Evolutionary conservation across 2,888 invertebrate species (phyloP).

Genomic region (Dorcus parallelipipedus): DNA sequence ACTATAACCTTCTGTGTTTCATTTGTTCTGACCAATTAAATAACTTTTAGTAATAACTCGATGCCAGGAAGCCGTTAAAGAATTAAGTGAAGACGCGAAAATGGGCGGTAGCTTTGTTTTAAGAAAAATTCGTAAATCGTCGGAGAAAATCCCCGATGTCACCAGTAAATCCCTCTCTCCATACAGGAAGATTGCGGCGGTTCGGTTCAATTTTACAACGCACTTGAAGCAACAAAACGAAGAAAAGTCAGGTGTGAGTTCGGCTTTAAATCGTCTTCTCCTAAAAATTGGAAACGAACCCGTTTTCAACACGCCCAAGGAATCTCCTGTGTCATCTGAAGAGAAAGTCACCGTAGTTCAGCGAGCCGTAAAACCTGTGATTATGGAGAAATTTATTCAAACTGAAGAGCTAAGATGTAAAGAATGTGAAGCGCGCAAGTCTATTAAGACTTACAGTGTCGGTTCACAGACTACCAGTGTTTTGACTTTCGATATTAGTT

Average conservation of each 20-base stretch:
- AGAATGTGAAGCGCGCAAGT: slow-evolving; percentile 24
- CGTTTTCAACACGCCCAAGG: slow-evolving; percentile 1
- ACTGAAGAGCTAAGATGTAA: slow-evolving; percentile 21
- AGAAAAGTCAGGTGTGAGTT: slow-evolving; percentile 12
- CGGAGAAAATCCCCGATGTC: slow-evolving; percentile 15
- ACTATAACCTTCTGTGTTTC: too few relatives aligned
- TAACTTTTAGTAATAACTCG: slow-evolving; percentile 45
- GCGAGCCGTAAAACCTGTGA: not conserved
- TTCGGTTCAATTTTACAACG: slow-evolving; percentile 32
- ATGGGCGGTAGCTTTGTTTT: slow-evolving; percentile 37
- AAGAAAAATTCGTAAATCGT: slow-evolving; percentile 22
- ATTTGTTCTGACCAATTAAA: not conserved
- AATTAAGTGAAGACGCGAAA: slow-evolving; percentile 34
- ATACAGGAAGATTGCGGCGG: slow-evolving; percentile 29
- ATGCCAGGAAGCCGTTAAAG: slow-evolving; percentile 46
- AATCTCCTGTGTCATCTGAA: not conserved
- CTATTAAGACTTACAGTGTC: slow-evolving; percentile 7
- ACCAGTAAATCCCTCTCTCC: slow-evolving; percentile 32
- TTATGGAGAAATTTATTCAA: slow-evolving; percentile 6
- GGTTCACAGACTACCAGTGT: slow-evolving; percentile 21
- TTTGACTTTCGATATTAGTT: slow-evolving; percentile 34
- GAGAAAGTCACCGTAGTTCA: slow-evolving; percentile 2
- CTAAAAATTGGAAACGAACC: slow-evolving; percentile 15
- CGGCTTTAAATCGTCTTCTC: slow-evolving; percentile 23
- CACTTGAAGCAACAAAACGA: slow-evolving; percentile 22